Conservation (phyloP, 1,140 invertebrate genomes). For the Batillaria attramentaria region DNA sequence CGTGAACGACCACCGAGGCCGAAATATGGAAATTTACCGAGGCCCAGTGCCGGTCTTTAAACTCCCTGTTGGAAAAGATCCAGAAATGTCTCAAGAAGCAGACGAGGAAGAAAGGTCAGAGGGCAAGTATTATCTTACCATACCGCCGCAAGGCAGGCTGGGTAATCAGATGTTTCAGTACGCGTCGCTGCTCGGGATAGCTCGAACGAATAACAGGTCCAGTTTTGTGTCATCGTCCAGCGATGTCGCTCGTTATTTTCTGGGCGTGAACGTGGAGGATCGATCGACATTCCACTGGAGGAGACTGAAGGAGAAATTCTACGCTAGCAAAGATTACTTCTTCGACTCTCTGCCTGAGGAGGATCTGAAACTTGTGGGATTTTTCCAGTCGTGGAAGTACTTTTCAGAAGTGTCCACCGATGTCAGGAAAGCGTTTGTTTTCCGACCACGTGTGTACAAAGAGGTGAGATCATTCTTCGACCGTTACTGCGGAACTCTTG, state of each 20-base stretch:
- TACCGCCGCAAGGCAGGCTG: slow-evolving; percentile 32
- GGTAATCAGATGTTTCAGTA: slow-evolving; percentile 52
- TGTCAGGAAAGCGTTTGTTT: slow-evolving; percentile 45
- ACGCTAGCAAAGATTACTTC: slow-evolving; percentile 32
- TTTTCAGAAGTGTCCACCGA: slow-evolving; percentile 36
- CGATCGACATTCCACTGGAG: slow-evolving; percentile 15
- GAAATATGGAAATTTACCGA: too few relatives aligned
- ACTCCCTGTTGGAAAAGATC: too few relatives aligned
- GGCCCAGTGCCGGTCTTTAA: too few relatives aligned
- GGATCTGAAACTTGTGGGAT: slow-evolving; percentile 41
- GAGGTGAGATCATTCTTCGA: slow-evolving; percentile 31
- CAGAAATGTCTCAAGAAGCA: too few relatives aligned
- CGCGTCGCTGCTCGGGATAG: slow-evolving; percentile 45
- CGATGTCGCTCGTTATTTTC: slow-evolving; percentile 16
- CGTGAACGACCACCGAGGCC: too few relatives aligned
- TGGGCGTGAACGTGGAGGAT: slow-evolving; percentile 10
- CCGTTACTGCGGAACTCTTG: neutral
- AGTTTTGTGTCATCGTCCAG: slow-evolving; percentile 27
- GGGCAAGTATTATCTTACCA: slow-evolving; percentile 4
- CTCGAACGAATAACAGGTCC: slow-evolving; percentile 26
- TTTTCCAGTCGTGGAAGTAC: slow-evolving; percentile 57
- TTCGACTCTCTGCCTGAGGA: slow-evolving; percentile 28
- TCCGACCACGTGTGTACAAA: slow-evolving; percentile 31
- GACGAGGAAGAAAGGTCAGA: too few relatives aligned
- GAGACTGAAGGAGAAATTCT: slow-evolving; percentile 22